Conservation (phyloP, 2,888 invertebrate genomes). For the Venusia cambrica region DNA sequence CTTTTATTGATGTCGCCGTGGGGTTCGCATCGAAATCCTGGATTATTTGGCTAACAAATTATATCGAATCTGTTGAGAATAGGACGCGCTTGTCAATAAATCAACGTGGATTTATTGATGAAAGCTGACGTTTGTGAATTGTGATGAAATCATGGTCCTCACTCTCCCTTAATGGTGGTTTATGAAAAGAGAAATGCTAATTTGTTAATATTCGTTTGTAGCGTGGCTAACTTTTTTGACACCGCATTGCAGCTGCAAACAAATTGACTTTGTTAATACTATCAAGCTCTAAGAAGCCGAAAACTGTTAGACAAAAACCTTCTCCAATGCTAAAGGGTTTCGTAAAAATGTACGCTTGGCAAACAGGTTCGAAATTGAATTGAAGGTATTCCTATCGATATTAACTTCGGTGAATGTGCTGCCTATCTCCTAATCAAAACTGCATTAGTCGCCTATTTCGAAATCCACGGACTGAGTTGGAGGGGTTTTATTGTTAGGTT, state of each 20-base stretch:
- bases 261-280: too few species aligned
- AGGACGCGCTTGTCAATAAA: slow-evolving; percentile 74
- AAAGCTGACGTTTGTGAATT: slow-evolving; percentile 56
- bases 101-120: slow-evolving; percentile 72
- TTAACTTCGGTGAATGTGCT: too few species aligned
- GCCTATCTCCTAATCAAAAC: too few species aligned
- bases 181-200: slow-evolving; percentile 34
- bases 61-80: slow-evolving; percentile 74
- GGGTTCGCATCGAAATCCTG: slow-evolving; percentile 66
- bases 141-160: slow-evolving; percentile 43
- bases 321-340: too few species aligned
- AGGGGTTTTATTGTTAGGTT: too few species aligned
- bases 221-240: slow-evolving; percentile 20
- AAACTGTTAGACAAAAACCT: too few species aligned
- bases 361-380: too few species aligned
- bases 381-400: too few species aligned
- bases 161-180: slow-evolving; percentile 40
- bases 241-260: slow-evolving; percentile 12
- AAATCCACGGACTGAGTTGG: too few species aligned
- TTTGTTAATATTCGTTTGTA: slow-evolving; percentile 27
- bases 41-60: slow-evolving; percentile 81
- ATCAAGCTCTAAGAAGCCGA: too few species aligned
- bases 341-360: too few species aligned
- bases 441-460: too few species aligned
- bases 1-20: slow-evolving; percentile 50